Conservation (phyloP, 2,113 vertebrate genomes). For the Isurus oxyrinchus region DNA sequence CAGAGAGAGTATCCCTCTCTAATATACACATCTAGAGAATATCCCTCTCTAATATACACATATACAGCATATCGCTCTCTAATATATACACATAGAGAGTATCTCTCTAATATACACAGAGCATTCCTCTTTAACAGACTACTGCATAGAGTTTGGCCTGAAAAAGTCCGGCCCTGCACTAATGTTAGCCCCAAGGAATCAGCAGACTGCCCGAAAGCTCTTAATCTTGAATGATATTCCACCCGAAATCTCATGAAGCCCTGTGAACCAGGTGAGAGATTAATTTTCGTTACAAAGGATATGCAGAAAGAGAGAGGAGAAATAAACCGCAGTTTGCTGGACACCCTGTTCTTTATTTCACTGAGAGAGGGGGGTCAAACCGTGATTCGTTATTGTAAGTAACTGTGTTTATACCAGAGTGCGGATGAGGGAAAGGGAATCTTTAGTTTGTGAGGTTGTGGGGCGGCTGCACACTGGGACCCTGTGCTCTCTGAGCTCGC, state of each 20-base stretch:
- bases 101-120: no score
- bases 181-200: background rate
- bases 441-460: constrained; percentile 57
- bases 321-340: no score
- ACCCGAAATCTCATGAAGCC: background rate
- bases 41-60: no score
- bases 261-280: background rate
- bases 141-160: background rate
- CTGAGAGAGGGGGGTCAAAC: background rate
- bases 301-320: background rate
- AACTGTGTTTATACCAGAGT: no score
- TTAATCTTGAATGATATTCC: background rate
- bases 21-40: no score
- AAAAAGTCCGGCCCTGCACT: background rate
- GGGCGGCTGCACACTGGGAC: constrained; percentile 76
- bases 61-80: no score
- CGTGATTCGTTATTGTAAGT: background rate
- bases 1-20: no score
- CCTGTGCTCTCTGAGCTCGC: constrained; percentile 65
- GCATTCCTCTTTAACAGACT: background rate
- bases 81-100: no score
- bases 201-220: background rate
- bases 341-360: background rate
- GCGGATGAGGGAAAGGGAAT: background rate
- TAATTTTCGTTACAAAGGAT: background rate